Evolutionary conservation across 2,888 invertebrate genomes (phyloP), one percentile per base, ranked within the genome.

Genomic region (Melangyna quadrimaculata): DNA sequence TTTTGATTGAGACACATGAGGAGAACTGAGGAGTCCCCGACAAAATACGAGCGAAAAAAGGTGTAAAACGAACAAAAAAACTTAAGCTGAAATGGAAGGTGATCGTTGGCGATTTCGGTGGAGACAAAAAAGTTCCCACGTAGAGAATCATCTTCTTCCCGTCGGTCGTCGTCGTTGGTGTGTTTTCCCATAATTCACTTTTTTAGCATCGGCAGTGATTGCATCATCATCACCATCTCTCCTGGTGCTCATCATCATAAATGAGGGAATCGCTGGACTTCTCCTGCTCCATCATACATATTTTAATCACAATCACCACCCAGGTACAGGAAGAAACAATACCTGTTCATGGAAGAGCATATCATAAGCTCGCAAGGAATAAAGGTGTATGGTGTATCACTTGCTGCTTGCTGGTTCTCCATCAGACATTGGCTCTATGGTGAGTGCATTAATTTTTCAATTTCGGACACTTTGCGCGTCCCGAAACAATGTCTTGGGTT

Each of bases 151-250:
- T 71, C 32, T 57, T 37, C 37, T 40, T 24, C 14, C 12, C 40
- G n/a, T 63, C 27, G 61, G 37, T 57, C 37, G 63, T 57, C 63
- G 40, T 72, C 43, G 53, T 61, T 55, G 19, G 63, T 45, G 67
- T 74, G 29, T 73, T 81, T 79, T 83, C 86, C 77, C 86, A 86
- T 86, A 86, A 86, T 78, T 86, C 86, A 86, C 86, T 81, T 81
- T 80, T 77, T 80, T 74, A 77, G 72, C 80, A 80, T 67, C 72
- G 69, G 75, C 51, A 69, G 51, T 69, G 69, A 69, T 86, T 86
- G 86, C 86, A 86, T 86, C 86, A 86, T 69, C 86, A 81, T 78
- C 86, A 55, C 43, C 67, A 67, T 45, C 67, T 67, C 45, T 57
- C 35, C 27, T 32, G 45, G 53, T 59, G 37, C 48, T 37, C 73